phyloP scores from a whole-genome alignment of 2,888 invertebrate genomes.

The Calameuta pallipes region DNA sequence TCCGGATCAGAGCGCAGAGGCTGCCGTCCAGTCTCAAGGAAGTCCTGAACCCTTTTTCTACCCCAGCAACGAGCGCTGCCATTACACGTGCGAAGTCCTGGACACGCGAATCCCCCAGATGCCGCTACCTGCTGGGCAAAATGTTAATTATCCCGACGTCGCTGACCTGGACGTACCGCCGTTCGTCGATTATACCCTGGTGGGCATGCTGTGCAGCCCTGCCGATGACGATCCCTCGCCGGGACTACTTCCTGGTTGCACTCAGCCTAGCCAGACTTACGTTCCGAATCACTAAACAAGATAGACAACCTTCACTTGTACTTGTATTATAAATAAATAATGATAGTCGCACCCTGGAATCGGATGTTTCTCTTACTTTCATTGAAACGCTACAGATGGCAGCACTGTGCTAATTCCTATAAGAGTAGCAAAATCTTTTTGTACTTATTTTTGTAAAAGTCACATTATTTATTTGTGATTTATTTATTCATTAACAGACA shows the following conservation, averaged over 20 bases:
- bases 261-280: conserved; percentile 50
- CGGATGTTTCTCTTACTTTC: neutral
- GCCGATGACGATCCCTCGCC: conserved; percentile 43
- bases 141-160: conserved; percentile 41
- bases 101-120: conserved; percentile 50
- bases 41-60: conserved; percentile 57
- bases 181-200: conserved; percentile 61
- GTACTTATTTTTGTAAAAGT: conserved; percentile 29
- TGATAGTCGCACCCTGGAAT: neutral
- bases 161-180: conserved; percentile 55
- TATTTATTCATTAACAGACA: conserved; percentile 51
- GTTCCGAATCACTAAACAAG: conserved; percentile 60
- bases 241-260: conserved; percentile 38
- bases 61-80: conserved; percentile 53
- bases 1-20: conserved; percentile 31
- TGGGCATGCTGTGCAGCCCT: conserved; percentile 61
- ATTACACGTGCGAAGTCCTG: conserved; percentile 60
- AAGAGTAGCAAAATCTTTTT: neutral
- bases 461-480: conserved; percentile 51
- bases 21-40: conserved; percentile 40
- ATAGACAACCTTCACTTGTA: conserved; percentile 28
- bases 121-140: conserved; percentile 6
- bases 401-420: neutral
- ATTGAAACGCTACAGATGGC: neutral
- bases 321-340: conserved; percentile 56